phyloP scores from a whole-genome alignment of 2,888 invertebrate genomes.

The Leptarthrus brevirostris region DNA sequence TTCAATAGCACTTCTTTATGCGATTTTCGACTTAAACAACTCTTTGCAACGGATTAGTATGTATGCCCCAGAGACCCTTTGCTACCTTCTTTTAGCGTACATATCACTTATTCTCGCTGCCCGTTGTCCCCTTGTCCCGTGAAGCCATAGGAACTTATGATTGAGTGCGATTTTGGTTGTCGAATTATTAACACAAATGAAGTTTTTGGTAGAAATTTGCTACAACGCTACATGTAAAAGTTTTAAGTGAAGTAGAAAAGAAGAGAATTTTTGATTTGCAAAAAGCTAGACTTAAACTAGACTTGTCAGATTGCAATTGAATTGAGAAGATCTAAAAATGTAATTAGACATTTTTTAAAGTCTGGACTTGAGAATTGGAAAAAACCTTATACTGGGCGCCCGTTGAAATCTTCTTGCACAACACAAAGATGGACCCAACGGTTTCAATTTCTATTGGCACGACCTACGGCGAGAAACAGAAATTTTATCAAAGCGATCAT shows the following conservation, averaged over 20 bases:
- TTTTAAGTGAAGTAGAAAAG: background rate
- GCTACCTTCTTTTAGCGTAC: too few relatives aligned
- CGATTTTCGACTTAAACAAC: too few relatives aligned
- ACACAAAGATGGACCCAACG: conserved; percentile 41
- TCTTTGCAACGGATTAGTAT: too few relatives aligned
- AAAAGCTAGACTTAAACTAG: background rate
- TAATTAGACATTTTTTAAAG: background rate
- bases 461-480: conserved; percentile 46
- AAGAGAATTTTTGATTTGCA: background rate
- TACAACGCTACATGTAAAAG: background rate
- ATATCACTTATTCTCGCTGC: too few relatives aligned
- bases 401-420: background rate
- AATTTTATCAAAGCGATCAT: conserved; percentile 39
- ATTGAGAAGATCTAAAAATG: background rate
- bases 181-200: too few relatives aligned
- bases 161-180: too few relatives aligned
- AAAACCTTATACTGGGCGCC: background rate
- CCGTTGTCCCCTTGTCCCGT: too few relatives aligned
- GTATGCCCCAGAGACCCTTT: too few relatives aligned
- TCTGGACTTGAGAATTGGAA: background rate
- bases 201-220: too few relatives aligned
- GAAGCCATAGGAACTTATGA: too few relatives aligned
- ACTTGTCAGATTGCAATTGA: too few relatives aligned
- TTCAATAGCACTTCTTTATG: too few relatives aligned
- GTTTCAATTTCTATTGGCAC: conserved; percentile 51